phyloP scores from a whole-genome alignment of 1,140 invertebrate species.

The Ladona fulva region DNA sequence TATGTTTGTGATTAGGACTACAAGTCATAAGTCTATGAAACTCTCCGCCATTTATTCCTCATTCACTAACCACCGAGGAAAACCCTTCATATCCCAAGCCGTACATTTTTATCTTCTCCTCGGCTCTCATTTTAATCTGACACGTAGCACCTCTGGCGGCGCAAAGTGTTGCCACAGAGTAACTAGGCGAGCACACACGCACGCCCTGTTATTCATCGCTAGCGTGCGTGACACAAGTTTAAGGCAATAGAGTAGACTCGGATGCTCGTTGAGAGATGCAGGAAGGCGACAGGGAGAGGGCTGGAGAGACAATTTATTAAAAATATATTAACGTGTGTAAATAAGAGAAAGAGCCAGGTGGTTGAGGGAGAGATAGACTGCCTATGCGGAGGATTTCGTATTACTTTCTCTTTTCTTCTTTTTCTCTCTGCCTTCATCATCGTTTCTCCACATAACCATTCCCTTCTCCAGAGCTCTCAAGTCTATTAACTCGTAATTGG shows the following conservation, averaged over 20 bases:
- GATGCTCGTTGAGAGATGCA: background rate
- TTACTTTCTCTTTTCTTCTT: background rate
- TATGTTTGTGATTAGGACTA: too few species aligned
- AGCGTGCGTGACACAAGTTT: too few species aligned
- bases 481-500: background rate
- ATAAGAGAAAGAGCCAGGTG: background rate
- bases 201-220: too few species aligned
- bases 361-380: background rate
- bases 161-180: too few species aligned
- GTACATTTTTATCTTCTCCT: too few species aligned
- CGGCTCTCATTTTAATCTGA: too few species aligned
- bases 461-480: background rate
- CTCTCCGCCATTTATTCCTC: too few species aligned
- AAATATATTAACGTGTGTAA: conserved; percentile 4
- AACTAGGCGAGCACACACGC: too few species aligned
- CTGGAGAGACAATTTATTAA: background rate
- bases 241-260: background rate
- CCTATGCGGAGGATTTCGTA: background rate
- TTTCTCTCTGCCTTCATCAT: background rate
- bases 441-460: background rate
- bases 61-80: too few species aligned
- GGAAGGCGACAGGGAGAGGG: background rate
- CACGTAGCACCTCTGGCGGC: too few species aligned
- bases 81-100: too few species aligned
- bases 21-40: too few species aligned